phyloP scores from a whole-genome alignment of 2,113 vertebrate species.

The Perca fluviatilis region DNA sequence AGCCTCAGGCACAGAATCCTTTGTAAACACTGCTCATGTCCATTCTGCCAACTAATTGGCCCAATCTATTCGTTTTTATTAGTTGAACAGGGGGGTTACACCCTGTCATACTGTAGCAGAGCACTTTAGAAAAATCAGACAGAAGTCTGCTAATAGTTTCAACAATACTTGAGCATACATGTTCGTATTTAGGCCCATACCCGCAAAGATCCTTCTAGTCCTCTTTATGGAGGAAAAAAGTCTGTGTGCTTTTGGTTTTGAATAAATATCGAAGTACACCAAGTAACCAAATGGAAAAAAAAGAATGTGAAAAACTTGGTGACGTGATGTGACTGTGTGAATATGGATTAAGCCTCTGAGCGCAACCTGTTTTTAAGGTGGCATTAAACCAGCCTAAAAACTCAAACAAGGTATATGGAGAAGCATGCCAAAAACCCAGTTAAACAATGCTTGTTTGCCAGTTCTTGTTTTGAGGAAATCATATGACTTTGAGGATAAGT shows the following conservation, averaged over 20 bases:
- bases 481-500: neutral
- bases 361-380: slow-evolving; percentile 12
- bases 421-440: neutral
- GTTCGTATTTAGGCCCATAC: neutral
- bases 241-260: neutral
- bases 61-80: slow-evolving; percentile 42
- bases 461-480: neutral
- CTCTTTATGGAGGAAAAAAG: neutral
- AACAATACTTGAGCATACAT: slow-evolving; percentile 9
- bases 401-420: neutral
- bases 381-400: slow-evolving; percentile 2
- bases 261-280: slow-evolving; percentile 5
- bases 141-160: slow-evolving; percentile 16
- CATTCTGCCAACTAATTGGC: slow-evolving; percentile 44
- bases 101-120: slow-evolving; percentile 12
- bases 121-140: slow-evolving; percentile 22
- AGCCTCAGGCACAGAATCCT: slow-evolving; percentile 2
- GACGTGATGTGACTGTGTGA: slow-evolving; percentile 8
- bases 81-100: slow-evolving; percentile 29
- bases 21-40: slow-evolving; percentile 40
- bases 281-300: neutral
- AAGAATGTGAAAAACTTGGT: neutral
- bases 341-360: neutral
- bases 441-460: neutral
- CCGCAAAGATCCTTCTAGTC: neutral